Evolutionary conservation across 2,888 invertebrate species (phyloP).

Genomic region (Drosophila nr. perissopoda): DNA sequence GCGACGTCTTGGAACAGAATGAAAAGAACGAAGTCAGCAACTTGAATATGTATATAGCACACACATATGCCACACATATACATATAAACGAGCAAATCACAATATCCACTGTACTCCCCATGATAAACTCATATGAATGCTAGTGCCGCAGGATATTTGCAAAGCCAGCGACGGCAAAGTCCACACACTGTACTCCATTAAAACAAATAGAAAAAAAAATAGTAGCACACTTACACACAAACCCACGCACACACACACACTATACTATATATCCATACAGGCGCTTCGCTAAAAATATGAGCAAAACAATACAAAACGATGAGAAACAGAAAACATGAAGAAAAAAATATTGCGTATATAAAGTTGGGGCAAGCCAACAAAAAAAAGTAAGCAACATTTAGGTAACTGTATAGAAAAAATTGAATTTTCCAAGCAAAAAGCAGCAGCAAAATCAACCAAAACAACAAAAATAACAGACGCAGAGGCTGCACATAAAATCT

Average conservation of each 20-base stretch:
- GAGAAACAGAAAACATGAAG: slow-evolving; percentile 20
- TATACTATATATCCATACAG: not conserved
- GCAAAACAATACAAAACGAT: slow-evolving; percentile 42
- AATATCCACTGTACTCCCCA: slow-evolving; percentile 67
- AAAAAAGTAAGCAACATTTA: slow-evolving; percentile 50
- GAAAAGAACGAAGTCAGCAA: slow-evolving; percentile 16
- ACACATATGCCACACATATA: slow-evolving; percentile 25
- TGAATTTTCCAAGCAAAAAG: slow-evolving; percentile 64
- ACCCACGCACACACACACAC: not conserved
- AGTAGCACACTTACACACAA: slow-evolving; percentile 16
- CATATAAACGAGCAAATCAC: slow-evolving; percentile 72
- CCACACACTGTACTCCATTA: slow-evolving; percentile 62
- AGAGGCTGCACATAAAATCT: slow-evolving; percentile 51
- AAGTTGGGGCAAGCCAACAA: slow-evolving; percentile 29
- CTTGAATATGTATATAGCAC: slow-evolving; percentile 1
- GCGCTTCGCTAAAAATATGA: slow-evolving; percentile 58
- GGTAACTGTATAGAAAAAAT: slow-evolving; percentile 70
- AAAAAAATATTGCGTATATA: slow-evolving; percentile 37
- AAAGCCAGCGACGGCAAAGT: slow-evolving; percentile 51
- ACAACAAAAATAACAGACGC: slow-evolving; percentile 13
- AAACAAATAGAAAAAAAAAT: slow-evolving; percentile 72
- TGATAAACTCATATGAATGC: slow-evolving; percentile 77
- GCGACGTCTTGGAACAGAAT: slow-evolving; percentile 25
- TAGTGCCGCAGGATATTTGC: slow-evolving; percentile 73
- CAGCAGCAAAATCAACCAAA: slow-evolving; percentile 11